phyloP scores from a whole-genome alignment of 2,888 invertebrate species.

The Drosophila neotestacea region DNA sequence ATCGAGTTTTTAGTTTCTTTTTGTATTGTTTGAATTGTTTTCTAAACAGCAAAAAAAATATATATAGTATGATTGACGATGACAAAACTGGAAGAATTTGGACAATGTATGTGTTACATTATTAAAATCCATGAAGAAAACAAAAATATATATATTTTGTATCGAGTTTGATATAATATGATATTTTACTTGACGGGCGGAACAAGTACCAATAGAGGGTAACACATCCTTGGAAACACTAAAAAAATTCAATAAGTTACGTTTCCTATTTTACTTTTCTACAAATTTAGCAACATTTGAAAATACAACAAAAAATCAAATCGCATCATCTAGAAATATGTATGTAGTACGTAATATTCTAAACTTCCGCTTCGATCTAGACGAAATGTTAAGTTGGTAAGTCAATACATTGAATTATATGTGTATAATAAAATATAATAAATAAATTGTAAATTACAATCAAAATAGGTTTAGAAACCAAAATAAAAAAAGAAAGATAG shows the following conservation, averaged over 20 bases:
- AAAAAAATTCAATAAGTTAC: constrained; percentile 32
- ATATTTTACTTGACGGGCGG: constrained; percentile 84
- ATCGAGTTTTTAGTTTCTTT: constrained; percentile 14
- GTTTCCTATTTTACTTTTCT: constrained; percentile 6
- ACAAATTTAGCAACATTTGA: neutral
- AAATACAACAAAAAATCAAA: constrained; percentile 2
- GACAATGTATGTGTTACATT: constrained; percentile 38
- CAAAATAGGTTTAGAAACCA: constrained; percentile 25
- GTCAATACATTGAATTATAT: constrained; percentile 17
- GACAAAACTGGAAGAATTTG: constrained; percentile 35
- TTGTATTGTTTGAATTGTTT: neutral
- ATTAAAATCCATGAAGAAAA: constrained; percentile 31
- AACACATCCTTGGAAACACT: constrained; percentile 78
- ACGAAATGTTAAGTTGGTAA: constrained; percentile 23
- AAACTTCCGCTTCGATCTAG: constrained; percentile 15
- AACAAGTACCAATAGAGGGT: constrained; percentile 85
- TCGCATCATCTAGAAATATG: neutral
- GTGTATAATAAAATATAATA: constrained; percentile 12
- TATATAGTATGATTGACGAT: constrained; percentile 34
- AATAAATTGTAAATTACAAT: constrained; percentile 36
- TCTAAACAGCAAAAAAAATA: neutral
- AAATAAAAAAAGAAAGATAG: constrained; percentile 22
- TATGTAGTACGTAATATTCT: constrained; percentile 2
- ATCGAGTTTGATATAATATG: constrained; percentile 26
- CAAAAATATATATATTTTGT: constrained; percentile 31